These are phyloP conservation scores for Spodoptera picta DNA, from an alignment of 2,888 invertebrate genomes.

Conservation along the genomic window DNA sequence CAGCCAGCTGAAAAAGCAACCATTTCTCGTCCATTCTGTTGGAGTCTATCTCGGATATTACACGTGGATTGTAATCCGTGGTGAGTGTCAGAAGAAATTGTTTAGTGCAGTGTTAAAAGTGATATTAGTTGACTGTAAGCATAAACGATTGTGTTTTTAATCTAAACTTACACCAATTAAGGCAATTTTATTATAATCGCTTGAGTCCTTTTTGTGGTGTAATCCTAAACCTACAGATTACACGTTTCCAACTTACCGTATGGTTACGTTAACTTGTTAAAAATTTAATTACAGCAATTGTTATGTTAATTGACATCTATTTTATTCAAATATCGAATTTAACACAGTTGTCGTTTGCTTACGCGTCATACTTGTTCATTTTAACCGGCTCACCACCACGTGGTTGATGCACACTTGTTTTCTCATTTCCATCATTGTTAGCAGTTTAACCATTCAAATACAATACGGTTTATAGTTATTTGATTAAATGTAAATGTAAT, in stretches of 20 bases:
- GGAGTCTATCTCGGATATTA: slow-evolving; percentile 91
- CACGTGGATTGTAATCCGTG: slow-evolving; percentile 88
- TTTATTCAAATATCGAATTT: slow-evolving; percentile 65
- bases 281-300: slow-evolving; percentile 47
- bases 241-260: slow-evolving; percentile 44
- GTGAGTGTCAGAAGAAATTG: slow-evolving; percentile 85
- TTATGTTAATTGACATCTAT: slow-evolving; percentile 41
- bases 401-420: slow-evolving; percentile 77
- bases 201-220: slow-evolving; percentile 24
- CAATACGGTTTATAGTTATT: neutral
- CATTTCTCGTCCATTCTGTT: slow-evolving; percentile 91
- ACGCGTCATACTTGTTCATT: slow-evolving; percentile 84
- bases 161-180: slow-evolving; percentile 4
- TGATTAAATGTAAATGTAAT: slow-evolving; percentile 22
- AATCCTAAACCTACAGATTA: slow-evolving; percentile 34
- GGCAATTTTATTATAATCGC: slow-evolving; percentile 1
- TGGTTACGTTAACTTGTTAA: slow-evolving; percentile 40
- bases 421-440: slow-evolving; percentile 44
- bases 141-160: slow-evolving; percentile 49
- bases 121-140: slow-evolving; percentile 65
- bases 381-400: slow-evolving; percentile 85
- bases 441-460: slow-evolving; percentile 11
- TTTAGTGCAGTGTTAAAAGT: slow-evolving; percentile 83
- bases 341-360: slow-evolving; percentile 72
- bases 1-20: slow-evolving; percentile 83